phyloP scores from a whole-genome alignment of 2,888 invertebrate genomes.

The Dasysyrphus albostriatus region DNA sequence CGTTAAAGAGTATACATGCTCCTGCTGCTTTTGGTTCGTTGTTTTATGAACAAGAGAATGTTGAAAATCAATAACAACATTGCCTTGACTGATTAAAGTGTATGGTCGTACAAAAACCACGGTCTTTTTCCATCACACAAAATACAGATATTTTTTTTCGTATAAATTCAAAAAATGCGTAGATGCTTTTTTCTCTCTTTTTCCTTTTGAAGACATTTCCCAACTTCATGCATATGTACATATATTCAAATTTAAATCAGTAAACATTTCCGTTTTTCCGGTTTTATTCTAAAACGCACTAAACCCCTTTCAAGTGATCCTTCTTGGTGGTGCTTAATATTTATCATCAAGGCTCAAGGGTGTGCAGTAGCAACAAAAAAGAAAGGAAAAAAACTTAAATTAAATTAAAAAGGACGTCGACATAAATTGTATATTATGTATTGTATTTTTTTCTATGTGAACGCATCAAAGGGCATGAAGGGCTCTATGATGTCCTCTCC shows the following conservation, averaged over 20 bases:
- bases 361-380: neutral
- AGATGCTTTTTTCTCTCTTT: neutral
- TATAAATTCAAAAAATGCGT: slow-evolving; percentile 27
- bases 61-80: slow-evolving; percentile 70
- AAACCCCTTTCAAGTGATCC: slow-evolving; percentile 16
- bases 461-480: slow-evolving; percentile 19
- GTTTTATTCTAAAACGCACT: slow-evolving; percentile 25
- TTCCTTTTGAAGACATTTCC: neutral
- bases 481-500: slow-evolving; percentile 61
- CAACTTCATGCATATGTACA: neutral
- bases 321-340: neutral
- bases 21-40: slow-evolving; percentile 34
- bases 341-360: neutral
- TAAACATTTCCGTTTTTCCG: slow-evolving; percentile 14
- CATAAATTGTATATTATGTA: slow-evolving; percentile 34
- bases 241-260: slow-evolving; percentile 4
- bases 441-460: slow-evolving; percentile 16
- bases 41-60: slow-evolving; percentile 48
- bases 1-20: slow-evolving; percentile 31
- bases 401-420: slow-evolving; percentile 37
- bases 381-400: slow-evolving; percentile 7
- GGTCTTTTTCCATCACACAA: slow-evolving; percentile 18
- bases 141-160: neutral
- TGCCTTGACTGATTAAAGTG: slow-evolving; percentile 72
- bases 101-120: slow-evolving; percentile 52